These are phyloP conservation scores for Channa striata DNA, from an alignment of 2,797 vertebrate genomes.

Conservation along the genomic window DNA sequence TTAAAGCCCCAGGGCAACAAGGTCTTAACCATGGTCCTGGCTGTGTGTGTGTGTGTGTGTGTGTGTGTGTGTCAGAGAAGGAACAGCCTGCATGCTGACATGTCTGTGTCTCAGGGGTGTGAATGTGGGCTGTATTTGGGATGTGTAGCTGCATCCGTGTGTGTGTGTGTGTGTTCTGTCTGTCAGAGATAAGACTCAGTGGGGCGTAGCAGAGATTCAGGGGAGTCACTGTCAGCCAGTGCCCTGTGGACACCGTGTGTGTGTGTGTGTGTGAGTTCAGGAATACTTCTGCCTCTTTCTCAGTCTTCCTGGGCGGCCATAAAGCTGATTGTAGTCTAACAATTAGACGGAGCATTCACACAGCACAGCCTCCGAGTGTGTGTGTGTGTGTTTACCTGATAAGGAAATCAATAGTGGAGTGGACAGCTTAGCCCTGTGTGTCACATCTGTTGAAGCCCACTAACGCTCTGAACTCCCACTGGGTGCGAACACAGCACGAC, in stretches of 20 bases:
- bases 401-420: slow-evolving; percentile 67
- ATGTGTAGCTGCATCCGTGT: slow-evolving; percentile 28
- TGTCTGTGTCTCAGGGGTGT: slow-evolving; percentile 10
- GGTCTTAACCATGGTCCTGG: slow-evolving; percentile 47
- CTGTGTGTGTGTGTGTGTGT: slow-evolving; percentile 24
- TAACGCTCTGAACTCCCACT: slow-evolving; percentile 37
- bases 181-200: slow-evolving; percentile 76
- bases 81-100: slow-evolving; percentile 17
- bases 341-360: slow-evolving; percentile 54
- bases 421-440: slow-evolving; percentile 57
- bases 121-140: slow-evolving; percentile 14
- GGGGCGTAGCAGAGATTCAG: slow-evolving; percentile 62
- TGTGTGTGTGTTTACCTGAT: slow-evolving; percentile 50
- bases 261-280: slow-evolving; percentile 25
- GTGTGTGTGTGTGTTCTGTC: slow-evolving; percentile 55
- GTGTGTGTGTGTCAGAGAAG: slow-evolving; percentile 15
- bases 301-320: slow-evolving; percentile 57
- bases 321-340: slow-evolving; percentile 63
- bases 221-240: slow-evolving; percentile 57
- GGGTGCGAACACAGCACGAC: slow-evolving; percentile 42
- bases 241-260: slow-evolving; percentile 48
- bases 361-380: slow-evolving; percentile 10
- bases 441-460: slow-evolving; percentile 40
- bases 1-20: slow-evolving; percentile 59
- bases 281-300: slow-evolving; percentile 46